Evolutionary conservation across 2,888 invertebrate species (phyloP).

Genomic region (Camponotus fellah): DNA sequence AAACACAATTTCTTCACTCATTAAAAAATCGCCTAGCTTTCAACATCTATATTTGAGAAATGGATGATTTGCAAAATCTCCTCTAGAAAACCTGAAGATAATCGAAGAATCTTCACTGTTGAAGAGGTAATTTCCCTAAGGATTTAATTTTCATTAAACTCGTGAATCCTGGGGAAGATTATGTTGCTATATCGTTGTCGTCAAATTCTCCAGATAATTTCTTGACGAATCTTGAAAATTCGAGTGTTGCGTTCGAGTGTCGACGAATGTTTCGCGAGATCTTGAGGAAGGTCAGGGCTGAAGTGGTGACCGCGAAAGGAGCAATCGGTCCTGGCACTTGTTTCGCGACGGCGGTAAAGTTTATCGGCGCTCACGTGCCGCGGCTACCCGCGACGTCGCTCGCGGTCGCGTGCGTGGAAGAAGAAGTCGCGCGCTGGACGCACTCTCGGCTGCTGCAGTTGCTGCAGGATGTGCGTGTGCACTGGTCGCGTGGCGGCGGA

Average conservation of each 20-base stretch:
- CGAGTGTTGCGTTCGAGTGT: neutral
- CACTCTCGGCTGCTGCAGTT: constrained; percentile 43
- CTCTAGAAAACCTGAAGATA: neutral
- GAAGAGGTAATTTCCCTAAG: neutral
- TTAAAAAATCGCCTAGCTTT: neutral
- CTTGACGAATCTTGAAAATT: neutral
- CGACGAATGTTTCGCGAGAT: neutral
- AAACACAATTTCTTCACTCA: neutral
- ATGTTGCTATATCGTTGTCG: neutral
- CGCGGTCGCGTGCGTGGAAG: constrained; percentile 68
- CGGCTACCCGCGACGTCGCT: constrained; percentile 60
- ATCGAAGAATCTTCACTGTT: neutral
- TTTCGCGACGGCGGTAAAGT: constrained; percentile 12
- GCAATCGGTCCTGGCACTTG: constrained; percentile 59
- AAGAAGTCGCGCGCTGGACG: constrained; percentile 49
- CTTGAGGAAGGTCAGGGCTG: neutral
- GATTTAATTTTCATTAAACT: neutral
- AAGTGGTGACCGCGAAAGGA: constrained; percentile 31
- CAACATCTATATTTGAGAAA: neutral
- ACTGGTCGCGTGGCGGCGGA: constrained; percentile 86
- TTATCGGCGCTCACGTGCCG: constrained; percentile 66
- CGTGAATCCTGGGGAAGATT: neutral
- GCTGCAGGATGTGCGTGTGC: constrained; percentile 79
- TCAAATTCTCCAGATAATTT: neutral
- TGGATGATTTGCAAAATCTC: neutral